Conservation (phyloP, 2,888 invertebrate genomes). For the Apomyelois bistriatella region DNA sequence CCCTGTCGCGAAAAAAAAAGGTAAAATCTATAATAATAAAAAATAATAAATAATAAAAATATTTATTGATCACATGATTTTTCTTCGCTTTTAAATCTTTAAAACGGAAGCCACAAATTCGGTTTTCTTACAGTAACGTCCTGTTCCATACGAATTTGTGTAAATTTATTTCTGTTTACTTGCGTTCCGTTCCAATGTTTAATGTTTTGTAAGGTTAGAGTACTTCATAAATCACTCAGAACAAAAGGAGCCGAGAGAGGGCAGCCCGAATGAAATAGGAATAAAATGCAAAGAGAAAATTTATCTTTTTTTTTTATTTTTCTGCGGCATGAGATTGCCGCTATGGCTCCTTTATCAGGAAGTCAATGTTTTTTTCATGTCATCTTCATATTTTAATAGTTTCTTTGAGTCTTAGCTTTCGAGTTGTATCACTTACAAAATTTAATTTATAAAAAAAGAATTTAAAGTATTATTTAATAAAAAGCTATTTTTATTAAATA, state of each 20-base stretch:
- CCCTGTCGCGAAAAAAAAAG: too few relatives aligned
- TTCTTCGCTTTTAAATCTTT: conserved; percentile 5
- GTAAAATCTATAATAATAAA: too few relatives aligned
- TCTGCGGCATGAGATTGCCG: conserved; percentile 31
- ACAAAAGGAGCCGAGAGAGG: conserved; percentile 45
- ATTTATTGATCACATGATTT: neutral
- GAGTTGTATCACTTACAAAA: too few relatives aligned
- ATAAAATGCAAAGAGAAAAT: conserved; percentile 46
- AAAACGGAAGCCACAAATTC: conserved; percentile 8
- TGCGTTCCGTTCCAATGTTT: conserved; percentile 41
- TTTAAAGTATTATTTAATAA: too few relatives aligned
- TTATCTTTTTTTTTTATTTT: conserved; percentile 37
- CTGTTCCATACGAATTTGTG: conserved; percentile 24
- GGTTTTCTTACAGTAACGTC: conserved; percentile 16
- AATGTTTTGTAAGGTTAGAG: conserved; percentile 54
- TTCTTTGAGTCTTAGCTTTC: neutral
- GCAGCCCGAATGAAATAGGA: conserved; percentile 38
- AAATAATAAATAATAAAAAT: too few relatives aligned
- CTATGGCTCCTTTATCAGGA: conserved; percentile 39
- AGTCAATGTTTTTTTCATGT: conserved; percentile 35
- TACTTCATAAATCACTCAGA: conserved; percentile 56
- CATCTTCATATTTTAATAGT: conserved; percentile 19
- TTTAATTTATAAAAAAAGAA: too few relatives aligned
- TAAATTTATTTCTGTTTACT: conserved; percentile 41
- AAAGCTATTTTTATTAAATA: too few relatives aligned